Conservation (phyloP, 1,140 invertebrate species). For the Augochlora pura region DNA sequence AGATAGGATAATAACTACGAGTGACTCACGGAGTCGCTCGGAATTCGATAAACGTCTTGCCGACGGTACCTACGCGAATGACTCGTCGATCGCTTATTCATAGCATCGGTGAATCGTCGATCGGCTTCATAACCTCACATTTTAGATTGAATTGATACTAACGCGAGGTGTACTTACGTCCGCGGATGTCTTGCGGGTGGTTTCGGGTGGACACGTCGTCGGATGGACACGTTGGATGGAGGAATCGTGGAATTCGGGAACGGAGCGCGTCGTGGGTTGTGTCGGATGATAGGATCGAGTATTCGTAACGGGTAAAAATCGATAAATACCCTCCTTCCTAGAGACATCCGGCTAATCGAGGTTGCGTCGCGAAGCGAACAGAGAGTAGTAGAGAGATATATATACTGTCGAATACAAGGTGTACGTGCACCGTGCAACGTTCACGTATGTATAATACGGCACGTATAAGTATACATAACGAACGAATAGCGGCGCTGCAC, state of each 20-base stretch:
- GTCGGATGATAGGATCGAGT: constrained; percentile 16
- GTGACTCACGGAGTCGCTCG: neutral
- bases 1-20: no score
- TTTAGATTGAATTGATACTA: neutral
- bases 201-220: no score
- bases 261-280: neutral
- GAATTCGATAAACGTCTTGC: no score
- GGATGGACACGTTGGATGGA: no score
- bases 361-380: neutral
- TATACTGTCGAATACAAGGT: no score
- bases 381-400: no score
- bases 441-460: no score
- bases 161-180: neutral
- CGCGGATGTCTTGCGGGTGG: no score
- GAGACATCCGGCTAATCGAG: constrained; percentile 7
- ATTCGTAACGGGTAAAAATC: constrained; percentile 33
- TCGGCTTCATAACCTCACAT: neutral
- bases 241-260: neutral
- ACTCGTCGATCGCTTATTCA: neutral
- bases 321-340: constrained; percentile 27
- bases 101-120: no score
- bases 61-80: no score
- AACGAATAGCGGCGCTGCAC: constrained; percentile 15
- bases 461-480: neutral
- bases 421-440: no score